Evolutionary conservation across 2,797 vertebrate genomes (phyloP), one percentile per base, ranked within the genome.

Genomic region (Echiichthys vipera): DNA sequence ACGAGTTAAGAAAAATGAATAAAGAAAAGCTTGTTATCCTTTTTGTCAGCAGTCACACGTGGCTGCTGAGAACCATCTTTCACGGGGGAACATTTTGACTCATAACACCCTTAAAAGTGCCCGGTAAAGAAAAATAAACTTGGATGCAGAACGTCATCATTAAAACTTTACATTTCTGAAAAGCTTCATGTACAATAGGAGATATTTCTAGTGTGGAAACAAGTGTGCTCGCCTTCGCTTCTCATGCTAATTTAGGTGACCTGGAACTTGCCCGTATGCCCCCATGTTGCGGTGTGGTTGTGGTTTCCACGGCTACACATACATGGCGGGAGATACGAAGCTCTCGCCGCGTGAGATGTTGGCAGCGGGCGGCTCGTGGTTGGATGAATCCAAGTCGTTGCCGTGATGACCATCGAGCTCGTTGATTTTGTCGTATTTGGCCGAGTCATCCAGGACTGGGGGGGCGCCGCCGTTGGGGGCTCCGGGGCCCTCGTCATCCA

Each of bases 241-340:
- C 53, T 80, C 77, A 84, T 83, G 81, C 79, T 73, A 59, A 74
- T 81, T 66, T 62, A 64, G 71, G 72, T 86, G 85, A 87, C 61
- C 79, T 76, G 78, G 78, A 83, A 69, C 53, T 68, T 25, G 68
- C 79, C 67, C 56, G 0, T 7, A 2, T 1, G 49, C 74, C 61
- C 74, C 61, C 0, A 17, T 29, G 47, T 54, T 12, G 43, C 0
- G 45, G 24, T 17, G 66, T n/a, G n/a, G n/a, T 49, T 17, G 3
- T 0, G 11, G 71, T 58, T 25, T 67, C 46, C 77, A 17, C 7
- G 63, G 74, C 75, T 92, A 95, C 82, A 94, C 93, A 2, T 94
- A 91, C 94, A 95, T 93, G 68, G 94, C 72, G 2, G 90, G 62
- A n/a, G 93, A 95, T 6, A 94, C 84, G 4, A 95, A 94, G 86